Evolutionary conservation across 2,888 invertebrate species (phyloP), one percentile per base, ranked within the genome.

Genomic region (Altica lythri): DNA sequence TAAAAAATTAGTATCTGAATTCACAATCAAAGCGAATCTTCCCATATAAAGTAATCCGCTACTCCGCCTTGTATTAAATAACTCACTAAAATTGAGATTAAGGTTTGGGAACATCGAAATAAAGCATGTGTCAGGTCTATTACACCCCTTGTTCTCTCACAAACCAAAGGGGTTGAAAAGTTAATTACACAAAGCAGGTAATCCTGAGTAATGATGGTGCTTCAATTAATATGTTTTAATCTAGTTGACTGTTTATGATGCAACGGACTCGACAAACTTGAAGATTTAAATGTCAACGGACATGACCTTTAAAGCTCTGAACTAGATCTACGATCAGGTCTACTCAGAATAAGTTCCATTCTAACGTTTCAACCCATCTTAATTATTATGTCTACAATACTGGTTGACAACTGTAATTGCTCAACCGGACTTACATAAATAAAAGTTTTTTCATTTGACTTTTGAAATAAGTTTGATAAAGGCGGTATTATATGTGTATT

Each of bases 201-300:
- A 49, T 49, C 49, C 49, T 49, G 40, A 49, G 32, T 49, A 42
- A 49, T 49, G 49, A 49, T 42, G n/a, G 40, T 49, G 32, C 32
- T 40, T 40, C 40, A 49, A 49, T 49, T 49, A 49, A 49, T 49
- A 49, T 42, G 17, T 49, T 40, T 49, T 49, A 49, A 49, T 49
- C 49, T 49, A 49, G 19, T 40, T 32, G 18, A 40, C 18, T 19
- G 19, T 48, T 48, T 49, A 49, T 22, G 22, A 49, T 42, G 30
- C 22, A 49, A 49, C 49, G 29, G 27, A 38, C 47, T 47, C 6
- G 17, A 17, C 18, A 35, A 47, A 17, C 25, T 17, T 47, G 35
- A 37, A 25, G 35, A 47, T 35, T 47, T 47, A 47, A 47, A 47
- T 47, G 46, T 47, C 17, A 47, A 25, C 37, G 46, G 35, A 25